Evolutionary conservation across 2,888 invertebrate species (phyloP).

Genomic region (Rugalucina vietnamica): DNA sequence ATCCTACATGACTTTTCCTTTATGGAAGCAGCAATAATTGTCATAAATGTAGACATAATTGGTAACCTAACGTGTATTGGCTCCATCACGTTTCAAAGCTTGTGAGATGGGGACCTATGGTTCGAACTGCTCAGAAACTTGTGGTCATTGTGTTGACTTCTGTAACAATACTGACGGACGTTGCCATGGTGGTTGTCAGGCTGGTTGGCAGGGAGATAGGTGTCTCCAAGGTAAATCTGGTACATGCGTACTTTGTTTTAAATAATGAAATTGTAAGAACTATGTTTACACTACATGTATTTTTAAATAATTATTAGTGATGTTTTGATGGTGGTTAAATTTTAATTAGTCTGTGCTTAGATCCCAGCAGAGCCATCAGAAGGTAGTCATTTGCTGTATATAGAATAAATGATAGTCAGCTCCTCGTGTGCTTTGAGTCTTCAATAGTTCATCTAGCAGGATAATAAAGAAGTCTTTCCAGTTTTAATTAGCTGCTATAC

Average conservation of each 20-base stretch:
- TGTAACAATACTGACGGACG: neutral
- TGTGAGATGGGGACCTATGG: neutral
- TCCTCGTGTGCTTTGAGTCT: too few species aligned
- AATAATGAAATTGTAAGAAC: too few species aligned
- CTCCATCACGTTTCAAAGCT: neutral
- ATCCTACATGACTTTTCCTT: neutral
- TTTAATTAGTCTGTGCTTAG: too few species aligned
- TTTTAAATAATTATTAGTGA: too few species aligned
- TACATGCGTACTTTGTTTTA: neutral
- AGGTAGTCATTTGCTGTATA: too few species aligned
- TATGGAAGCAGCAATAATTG: neutral
- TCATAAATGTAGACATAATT: neutral
- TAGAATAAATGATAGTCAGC: too few species aligned
- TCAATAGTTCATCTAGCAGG: too few species aligned
- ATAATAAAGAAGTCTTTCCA: too few species aligned
- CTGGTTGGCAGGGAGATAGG: neutral
- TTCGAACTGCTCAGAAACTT: neutral
- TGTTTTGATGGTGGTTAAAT: too few species aligned
- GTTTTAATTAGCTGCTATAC: too few species aligned
- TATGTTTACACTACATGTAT: too few species aligned
- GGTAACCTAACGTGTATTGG: neutral
- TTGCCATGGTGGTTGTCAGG: neutral
- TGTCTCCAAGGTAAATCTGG: neutral
- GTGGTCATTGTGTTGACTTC: neutral
- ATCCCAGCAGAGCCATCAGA: too few species aligned